phyloP scores from a whole-genome alignment of 92 coral and sea anemone genomes.

The Parazoanthus swiftii region DNA sequence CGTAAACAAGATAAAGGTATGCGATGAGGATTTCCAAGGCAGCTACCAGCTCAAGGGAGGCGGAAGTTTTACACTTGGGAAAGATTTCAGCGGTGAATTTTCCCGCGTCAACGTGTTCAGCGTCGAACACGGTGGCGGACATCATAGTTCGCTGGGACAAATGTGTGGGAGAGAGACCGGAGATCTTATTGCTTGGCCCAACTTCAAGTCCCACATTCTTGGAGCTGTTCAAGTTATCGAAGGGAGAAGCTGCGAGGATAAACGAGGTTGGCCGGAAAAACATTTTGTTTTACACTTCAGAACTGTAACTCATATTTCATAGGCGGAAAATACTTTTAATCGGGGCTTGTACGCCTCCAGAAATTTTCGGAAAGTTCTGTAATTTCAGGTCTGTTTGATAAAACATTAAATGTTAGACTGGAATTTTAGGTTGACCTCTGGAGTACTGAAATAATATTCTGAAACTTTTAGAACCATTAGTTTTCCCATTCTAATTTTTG shows the following conservation, averaged over 20 bases:
- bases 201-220: constrained; percentile 8
- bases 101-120: constrained; percentile 37
- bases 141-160: not conserved
- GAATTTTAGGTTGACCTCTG: too few species aligned
- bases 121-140: not conserved
- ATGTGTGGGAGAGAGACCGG: constrained; percentile 41
- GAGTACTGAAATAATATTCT: too few species aligned
- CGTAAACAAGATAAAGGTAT: not conserved
- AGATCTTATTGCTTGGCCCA: constrained; percentile 29
- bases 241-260: constrained; percentile 31
- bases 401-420: too few species aligned
- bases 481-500: too few species aligned
- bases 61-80: constrained; percentile 19
- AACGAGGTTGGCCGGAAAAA: constrained; percentile 14
- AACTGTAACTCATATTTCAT: too few species aligned
- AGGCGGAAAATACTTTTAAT: too few species aligned
- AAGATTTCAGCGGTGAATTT: constrained; percentile 14
- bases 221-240: constrained; percentile 31
- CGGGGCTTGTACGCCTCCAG: too few species aligned
- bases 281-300: too few species aligned
- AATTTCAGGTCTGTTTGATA: too few species aligned
- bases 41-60: not conserved
- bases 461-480: too few species aligned
- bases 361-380: too few species aligned
- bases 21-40: not conserved